Evolutionary conservation across 2,113 vertebrate species (phyloP), one percentile per base, ranked within the genome.

Genomic region (Salvelinus fontinalis): DNA sequence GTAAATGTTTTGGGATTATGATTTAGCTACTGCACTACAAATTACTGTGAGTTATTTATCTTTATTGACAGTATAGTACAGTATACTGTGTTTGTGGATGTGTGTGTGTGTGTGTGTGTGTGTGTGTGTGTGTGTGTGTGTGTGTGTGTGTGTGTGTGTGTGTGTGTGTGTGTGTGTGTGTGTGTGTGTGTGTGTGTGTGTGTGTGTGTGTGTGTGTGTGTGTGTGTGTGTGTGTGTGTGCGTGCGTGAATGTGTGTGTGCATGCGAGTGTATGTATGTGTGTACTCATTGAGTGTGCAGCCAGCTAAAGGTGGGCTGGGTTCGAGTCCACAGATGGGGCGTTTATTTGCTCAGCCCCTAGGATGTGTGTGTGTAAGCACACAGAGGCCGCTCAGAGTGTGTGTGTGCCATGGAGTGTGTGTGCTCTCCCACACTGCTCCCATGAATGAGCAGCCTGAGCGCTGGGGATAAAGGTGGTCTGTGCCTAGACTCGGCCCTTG

Each of bases 371-470:
- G 31, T 64, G 71, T 44, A 44, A 44, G 39, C 39, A 44, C 39
- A 44, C 39, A 44, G 39, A 44, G 39, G 39, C 39, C 39, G 9
- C 39, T 44, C 39, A 44, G 9, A 44, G 39, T 44, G 39, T 44
- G 39, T 44, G 39, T 44, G 39, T 44, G 39, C 39, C 79, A 79
- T 59, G 60, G 70, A 73, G 67, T 66, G 59, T 71, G 75, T 16
- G 11, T 48, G 75, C 75, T 76, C 79, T 76, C 78, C 78, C 79
- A 80, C 83, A 81, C 84, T 83, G 24, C 80, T 85, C 75, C 74
- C 44, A 93, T 94, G 93, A 94, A 93, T 91, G 90, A 89, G 80
- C 81, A 86, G 89, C 86, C 91, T 90, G 86, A 93, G 83, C 83
- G 80, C 39, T 80, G 79, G 60, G 81, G 31, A 93, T 91, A 93